phyloP scores from a whole-genome alignment of 2,888 invertebrate species.

The Cyclophora punctaria region DNA sequence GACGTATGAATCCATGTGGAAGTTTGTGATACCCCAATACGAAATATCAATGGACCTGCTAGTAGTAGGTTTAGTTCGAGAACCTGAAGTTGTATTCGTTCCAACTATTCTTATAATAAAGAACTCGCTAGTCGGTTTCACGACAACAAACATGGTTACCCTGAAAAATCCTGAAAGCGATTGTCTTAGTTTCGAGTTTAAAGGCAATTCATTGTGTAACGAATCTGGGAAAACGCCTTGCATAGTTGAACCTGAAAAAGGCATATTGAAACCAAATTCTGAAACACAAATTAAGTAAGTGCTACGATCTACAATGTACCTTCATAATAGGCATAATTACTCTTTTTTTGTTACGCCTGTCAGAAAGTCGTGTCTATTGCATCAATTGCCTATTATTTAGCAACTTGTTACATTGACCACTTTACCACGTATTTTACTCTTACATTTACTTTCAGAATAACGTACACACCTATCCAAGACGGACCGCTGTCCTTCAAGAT shows the following conservation, averaged over 20 bases:
- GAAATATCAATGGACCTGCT: constrained; percentile 73
- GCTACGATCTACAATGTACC: too few species aligned
- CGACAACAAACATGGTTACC: constrained; percentile 49
- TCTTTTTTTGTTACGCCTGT: too few species aligned
- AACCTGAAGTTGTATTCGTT: constrained; percentile 77
- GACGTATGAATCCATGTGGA: constrained; percentile 79
- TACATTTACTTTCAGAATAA: constrained; percentile 54
- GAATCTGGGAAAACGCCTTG: constrained; percentile 71
- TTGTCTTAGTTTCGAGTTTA: constrained; percentile 66
- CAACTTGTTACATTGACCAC: too few species aligned
- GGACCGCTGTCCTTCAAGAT: constrained; percentile 74
- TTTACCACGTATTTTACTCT: too few species aligned
- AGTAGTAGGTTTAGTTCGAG: constrained; percentile 77
- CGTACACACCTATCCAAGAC: constrained; percentile 68
- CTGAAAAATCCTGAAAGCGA: constrained; percentile 74
- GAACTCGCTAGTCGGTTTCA: constrained; percentile 77
- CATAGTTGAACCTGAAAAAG: constrained; percentile 63
- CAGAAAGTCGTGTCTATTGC: too few species aligned
- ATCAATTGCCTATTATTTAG: too few species aligned
- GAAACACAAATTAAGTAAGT: constrained; percentile 71
- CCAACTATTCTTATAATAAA: constrained; percentile 75
- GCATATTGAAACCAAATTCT: constrained; percentile 58
- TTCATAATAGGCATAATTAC: too few species aligned
- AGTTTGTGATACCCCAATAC: constrained; percentile 75
- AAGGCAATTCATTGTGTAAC: constrained; percentile 69